Conservation (phyloP, 1,140 invertebrate genomes). For the Alviniconcha marisindica region DNA sequence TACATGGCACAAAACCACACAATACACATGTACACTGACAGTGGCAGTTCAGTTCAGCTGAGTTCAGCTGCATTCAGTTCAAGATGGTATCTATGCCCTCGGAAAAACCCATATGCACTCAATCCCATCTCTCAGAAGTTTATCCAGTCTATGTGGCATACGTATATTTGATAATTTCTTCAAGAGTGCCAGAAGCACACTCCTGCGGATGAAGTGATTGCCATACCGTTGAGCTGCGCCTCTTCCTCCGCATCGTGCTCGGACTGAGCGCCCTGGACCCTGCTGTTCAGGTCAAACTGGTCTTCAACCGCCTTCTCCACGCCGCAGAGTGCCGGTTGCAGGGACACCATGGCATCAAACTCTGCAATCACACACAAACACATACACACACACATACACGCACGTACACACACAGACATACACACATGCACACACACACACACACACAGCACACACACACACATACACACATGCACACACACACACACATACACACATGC, state of each 20-base stretch:
- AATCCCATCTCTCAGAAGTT: too few species aligned
- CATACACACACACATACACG: conserved; percentile 7
- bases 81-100: too few species aligned
- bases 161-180: too few species aligned
- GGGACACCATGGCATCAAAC: not conserved
- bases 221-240: conserved; percentile 10
- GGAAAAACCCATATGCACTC: too few species aligned
- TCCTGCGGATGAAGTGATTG: too few species aligned
- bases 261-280: not conserved
- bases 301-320: not conserved
- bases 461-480: not conserved
- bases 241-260: not conserved
- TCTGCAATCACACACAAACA: not conserved
- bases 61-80: too few species aligned
- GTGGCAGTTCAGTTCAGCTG: too few species aligned
- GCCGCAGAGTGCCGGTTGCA: conserved; percentile 27
- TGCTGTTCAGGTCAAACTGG: conserved; percentile 19
- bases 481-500: too few species aligned
- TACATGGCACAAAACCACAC: too few species aligned
- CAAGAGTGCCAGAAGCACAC: too few species aligned
- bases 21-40: too few species aligned
- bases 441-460: not conserved
- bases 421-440: not conserved
- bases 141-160: not conserved
- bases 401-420: not conserved